Evolutionary conservation across 2,797 vertebrate species (phyloP).

Genomic region (Dryobates pubescens): DNA sequence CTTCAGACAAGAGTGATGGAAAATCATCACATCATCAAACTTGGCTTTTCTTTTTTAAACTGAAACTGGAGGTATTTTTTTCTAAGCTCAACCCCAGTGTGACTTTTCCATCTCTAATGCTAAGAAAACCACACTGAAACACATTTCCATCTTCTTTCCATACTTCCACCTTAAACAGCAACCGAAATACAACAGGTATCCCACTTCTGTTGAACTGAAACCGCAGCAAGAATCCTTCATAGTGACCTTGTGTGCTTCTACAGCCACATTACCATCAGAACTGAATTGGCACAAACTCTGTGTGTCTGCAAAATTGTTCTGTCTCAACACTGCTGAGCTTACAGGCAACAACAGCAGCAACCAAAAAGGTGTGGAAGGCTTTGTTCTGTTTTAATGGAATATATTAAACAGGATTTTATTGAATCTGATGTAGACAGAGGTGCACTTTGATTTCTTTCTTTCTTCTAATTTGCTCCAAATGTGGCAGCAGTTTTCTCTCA

Average conservation of each 20-base stretch:
- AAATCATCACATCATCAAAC: neutral
- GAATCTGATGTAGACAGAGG: neutral
- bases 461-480: conserved; percentile 21
- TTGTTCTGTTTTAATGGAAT: conserved; percentile 49
- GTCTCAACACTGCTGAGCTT: conserved; percentile 9
- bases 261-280: conserved; percentile 5
- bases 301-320: neutral
- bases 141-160: neutral
- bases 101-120: neutral
- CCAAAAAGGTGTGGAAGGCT: neutral
- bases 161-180: neutral
- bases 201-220: neutral
- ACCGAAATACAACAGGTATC: neutral
- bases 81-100: neutral
- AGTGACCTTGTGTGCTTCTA: neutral
- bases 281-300: neutral
- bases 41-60: neutral
- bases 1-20: neutral
- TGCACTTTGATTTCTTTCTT: neutral
- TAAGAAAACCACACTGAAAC: neutral
- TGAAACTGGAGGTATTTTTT: neutral
- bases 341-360: neutral
- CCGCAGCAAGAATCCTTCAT: neutral
- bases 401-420: conserved; percentile 17
- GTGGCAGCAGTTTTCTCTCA: neutral